Percentiles rank a stretch among this genome's conserved stretches.
Evolutionary conservation across 2,888 invertebrate genomes (phyloP).

Genomic region (Lobophora halterata): DNA sequence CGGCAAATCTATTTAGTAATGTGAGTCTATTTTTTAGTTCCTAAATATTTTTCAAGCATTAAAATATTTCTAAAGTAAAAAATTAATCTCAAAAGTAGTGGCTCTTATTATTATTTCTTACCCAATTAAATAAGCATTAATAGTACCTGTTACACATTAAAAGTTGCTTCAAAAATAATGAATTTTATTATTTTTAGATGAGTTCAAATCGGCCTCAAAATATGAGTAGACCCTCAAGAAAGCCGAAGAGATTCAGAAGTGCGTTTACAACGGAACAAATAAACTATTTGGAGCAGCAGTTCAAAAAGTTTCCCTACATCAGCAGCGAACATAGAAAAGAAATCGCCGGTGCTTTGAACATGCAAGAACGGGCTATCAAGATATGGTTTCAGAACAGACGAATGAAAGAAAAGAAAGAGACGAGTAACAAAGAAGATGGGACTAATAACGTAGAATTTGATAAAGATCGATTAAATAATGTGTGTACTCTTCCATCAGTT

Average conservation of each 20-base stretch:
- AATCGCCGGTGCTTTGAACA: constrained; percentile 82
- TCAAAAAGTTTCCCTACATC: constrained; percentile 84
- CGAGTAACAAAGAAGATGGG: constrained; percentile 37
- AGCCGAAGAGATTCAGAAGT: constrained; percentile 68
- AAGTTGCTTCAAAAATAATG: not conserved
- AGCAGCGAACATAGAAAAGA: constrained; percentile 84
- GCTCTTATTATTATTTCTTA: too few species aligned
- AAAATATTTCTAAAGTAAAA: not conserved
- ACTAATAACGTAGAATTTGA: constrained; percentile 30
- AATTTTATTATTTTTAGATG: constrained; percentile 33
- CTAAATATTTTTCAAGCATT: not conserved
- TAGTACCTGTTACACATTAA: too few species aligned
- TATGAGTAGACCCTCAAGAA: constrained; percentile 28
- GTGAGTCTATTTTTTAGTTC: not conserved
- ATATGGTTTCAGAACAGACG: constrained; percentile 93
- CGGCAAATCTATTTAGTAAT: not conserved
- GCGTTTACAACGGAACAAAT: constrained; percentile 89
- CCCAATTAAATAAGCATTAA: too few species aligned
- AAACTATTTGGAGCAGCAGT: constrained; percentile 86
- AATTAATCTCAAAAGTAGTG: too few species aligned
- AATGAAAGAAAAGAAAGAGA: constrained; percentile 86
- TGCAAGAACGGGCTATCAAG: constrained; percentile 88
- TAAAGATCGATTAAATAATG: constrained; percentile 46
- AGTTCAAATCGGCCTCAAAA: constrained; percentile 15
- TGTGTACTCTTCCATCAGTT: constrained; percentile 34